Base-by-base conservation (phyloP, 2,113 vertebrate genomes). In the Nesoenas mayeri region DNA sequence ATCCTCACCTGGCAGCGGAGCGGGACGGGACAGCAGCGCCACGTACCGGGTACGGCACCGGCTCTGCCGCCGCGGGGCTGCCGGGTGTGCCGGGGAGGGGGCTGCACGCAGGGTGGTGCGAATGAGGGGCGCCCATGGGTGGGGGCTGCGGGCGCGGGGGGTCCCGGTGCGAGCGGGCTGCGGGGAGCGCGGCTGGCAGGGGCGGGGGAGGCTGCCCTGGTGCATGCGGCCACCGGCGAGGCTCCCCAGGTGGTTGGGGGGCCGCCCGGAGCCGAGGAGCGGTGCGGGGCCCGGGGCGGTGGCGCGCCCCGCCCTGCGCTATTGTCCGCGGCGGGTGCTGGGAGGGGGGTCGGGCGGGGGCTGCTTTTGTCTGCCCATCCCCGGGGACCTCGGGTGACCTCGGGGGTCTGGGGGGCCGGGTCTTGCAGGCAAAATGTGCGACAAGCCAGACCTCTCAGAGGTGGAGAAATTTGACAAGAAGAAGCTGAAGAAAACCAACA, bases 401-500 rank as follows among this genome's bases (percentile, higher is more conserved):
- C 8, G 34, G 28, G 14, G 42, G n/a, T 15, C 12, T 34, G 22
- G 11, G 10, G 53, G 32, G 34, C 42, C 17, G 15, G 6, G 38
- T 60, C 84, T 82, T 26, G 54, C 70, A 95, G 95, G 93, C 97
- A 98, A 98, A 80, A 99, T 99, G 98, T 99, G 98, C 84, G 98
- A 99, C 98, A 99, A 99, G 91, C 98, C 98, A 28, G 98, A 99
- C 86, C 98, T 99, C 74, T 98, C 98, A 3, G 98, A 99, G 97
- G 98, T 99, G 69, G 67, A 98, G 95, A 95, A 93, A 19, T 99
- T 98, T 87, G 97, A 99, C 94, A 98, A 96, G 94, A 97, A 83
- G 77, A 98, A 96, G 91, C 97, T 99, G 78, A 98, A 97, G 82
- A 99, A 98, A 95, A 98, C 97, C 25, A 97, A 79, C 42, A 99